Percentiles rank a stretch among this genome's conserved stretches.
phyloP scores from a whole-genome alignment of 2,888 invertebrate species.

The Thereva nobilitata region DNA sequence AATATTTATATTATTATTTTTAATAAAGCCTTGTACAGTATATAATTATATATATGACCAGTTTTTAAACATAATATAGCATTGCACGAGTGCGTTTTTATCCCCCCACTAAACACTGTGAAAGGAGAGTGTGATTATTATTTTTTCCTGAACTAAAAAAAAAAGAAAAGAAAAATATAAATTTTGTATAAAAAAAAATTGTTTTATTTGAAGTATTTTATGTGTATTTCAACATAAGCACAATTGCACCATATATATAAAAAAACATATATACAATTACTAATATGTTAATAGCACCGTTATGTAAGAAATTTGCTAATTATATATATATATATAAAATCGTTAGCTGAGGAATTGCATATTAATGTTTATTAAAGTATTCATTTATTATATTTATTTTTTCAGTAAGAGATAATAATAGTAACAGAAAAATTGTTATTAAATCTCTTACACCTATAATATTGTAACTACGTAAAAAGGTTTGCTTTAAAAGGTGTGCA shows the following conservation, averaged over 20 bases:
- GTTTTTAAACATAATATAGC: conserved; percentile 19
- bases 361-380: conserved; percentile 1
- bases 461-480: no score
- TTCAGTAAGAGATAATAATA: neutral
- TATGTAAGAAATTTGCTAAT: conserved; percentile 3
- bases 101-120: neutral
- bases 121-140: no score
- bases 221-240: neutral
- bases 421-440: no score
- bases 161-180: conserved; percentile 4
- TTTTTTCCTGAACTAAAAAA: no score
- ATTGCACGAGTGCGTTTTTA: conserved; percentile 12
- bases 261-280: neutral
- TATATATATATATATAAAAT: conserved; percentile 24
- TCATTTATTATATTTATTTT: neutral
- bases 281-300: neutral
- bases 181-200: conserved; percentile 9
- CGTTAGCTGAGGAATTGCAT: conserved; percentile 61
- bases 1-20: no score
- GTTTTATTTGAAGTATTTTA: no score
- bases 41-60: conserved; percentile 14
- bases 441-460: no score
- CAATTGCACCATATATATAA: conserved; percentile 12
- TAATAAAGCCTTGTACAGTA: no score
- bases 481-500: neutral